Evolutionary conservation across 2,113 vertebrate genomes (phyloP).

Genomic region (Seriola aureovittata): DNA sequence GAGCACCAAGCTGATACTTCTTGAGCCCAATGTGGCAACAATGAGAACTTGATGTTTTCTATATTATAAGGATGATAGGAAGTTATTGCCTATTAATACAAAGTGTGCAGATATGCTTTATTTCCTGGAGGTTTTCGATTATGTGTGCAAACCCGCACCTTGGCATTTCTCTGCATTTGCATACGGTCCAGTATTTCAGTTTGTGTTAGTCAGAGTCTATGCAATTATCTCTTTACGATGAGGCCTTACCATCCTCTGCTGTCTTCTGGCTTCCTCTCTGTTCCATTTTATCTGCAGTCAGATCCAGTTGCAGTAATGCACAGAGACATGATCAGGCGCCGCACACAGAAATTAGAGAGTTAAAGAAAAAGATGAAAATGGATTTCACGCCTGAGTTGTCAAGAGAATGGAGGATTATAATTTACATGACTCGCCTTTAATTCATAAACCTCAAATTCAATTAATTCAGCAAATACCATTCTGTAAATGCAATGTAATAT

Average conservation of each 20-base stretch:
- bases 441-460: slow-evolving; percentile 72
- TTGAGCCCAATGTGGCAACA: background rate
- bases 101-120: background rate
- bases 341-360: slow-evolving; percentile 35
- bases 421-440: slow-evolving; percentile 69
- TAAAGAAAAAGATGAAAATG: slow-evolving; percentile 60
- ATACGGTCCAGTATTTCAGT: background rate
- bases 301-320: slow-evolving; percentile 46
- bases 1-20: background rate
- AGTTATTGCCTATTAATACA: background rate
- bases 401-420: slow-evolving; percentile 69
- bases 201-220: slow-evolving; percentile 8
- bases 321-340: slow-evolving; percentile 40
- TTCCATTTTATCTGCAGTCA: slow-evolving; percentile 57
- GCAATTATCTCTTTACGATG: slow-evolving; percentile 34
- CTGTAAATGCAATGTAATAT: slow-evolving; percentile 50
- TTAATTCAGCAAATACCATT: slow-evolving; percentile 68
- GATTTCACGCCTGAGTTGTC: slow-evolving; percentile 68
- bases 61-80: background rate
- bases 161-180: slow-evolving; percentile 1
- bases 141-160: background rate
- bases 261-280: slow-evolving; percentile 31
- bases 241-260: background rate
- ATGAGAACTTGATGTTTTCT: background rate
- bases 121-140: slow-evolving; percentile 1